Evolutionary conservation across 2,113 vertebrate species (phyloP).

Genomic region (Gambusia affinis): DNA sequence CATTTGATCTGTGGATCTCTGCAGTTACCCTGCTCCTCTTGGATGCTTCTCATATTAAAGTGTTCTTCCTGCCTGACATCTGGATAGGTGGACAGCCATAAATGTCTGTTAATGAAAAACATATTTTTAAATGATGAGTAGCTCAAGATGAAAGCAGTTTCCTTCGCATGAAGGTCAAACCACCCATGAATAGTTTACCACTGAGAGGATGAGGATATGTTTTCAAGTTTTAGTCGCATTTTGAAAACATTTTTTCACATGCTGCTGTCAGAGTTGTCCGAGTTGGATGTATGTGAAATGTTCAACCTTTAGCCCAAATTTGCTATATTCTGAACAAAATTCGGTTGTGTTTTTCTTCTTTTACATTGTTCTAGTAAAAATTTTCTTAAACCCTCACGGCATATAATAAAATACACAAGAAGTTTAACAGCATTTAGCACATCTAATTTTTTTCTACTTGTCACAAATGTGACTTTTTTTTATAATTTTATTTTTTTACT

Average conservation of each 20-base stretch:
- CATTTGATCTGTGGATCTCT: background rate
- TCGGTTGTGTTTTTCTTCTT: background rate
- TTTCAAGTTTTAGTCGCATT: background rate
- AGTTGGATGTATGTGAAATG: background rate
- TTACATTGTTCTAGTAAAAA: background rate
- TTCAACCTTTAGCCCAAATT: background rate
- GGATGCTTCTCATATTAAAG: background rate
- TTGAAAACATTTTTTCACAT: background rate
- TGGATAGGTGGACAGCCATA: background rate
- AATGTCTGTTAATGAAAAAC: background rate
- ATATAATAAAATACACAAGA: too few relatives aligned
- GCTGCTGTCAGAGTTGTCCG: background rate
- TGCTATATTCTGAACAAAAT: background rate
- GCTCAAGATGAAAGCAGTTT: background rate
- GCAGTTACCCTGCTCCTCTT: background rate
- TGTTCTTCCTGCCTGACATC: background rate
- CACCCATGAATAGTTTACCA: background rate
- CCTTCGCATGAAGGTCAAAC: background rate
- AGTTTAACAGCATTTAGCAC: too few relatives aligned
- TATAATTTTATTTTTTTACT: background rate
- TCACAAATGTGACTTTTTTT: background rate
- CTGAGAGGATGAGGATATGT: background rate
- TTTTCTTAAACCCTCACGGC: too few relatives aligned
- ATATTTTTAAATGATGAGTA: background rate
- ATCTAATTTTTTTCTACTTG: too few relatives aligned